phyloP scores from a whole-genome alignment of 1,140 invertebrate genomes.

The Wasmannia auropunctata region DNA sequence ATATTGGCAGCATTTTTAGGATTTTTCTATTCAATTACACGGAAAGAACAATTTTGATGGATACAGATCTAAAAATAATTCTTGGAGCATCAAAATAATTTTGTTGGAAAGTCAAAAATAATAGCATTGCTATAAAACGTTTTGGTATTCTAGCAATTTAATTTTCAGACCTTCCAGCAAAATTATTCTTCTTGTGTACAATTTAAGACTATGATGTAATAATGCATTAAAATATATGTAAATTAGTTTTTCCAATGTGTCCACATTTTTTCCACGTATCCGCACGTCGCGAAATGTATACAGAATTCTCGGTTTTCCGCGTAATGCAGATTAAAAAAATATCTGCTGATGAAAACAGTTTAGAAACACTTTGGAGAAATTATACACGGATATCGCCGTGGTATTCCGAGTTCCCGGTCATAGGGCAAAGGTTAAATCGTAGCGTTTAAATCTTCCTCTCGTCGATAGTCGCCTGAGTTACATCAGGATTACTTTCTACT shows the following conservation, averaged over 20 bases:
- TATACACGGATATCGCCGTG: not conserved
- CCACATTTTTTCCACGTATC: too few species aligned
- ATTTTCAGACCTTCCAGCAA: too few species aligned
- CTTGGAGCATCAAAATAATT: too few species aligned
- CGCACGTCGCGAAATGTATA: not conserved
- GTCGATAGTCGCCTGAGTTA: not conserved
- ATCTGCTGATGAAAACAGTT: not conserved
- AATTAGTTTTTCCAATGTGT: not conserved
- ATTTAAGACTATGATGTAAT: not conserved
- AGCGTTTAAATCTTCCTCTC: not conserved
- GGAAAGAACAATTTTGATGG: too few species aligned
- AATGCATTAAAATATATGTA: not conserved
- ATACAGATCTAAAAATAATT: too few species aligned
- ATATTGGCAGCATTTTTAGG: not conserved
- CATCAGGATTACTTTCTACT: conserved; percentile 23
- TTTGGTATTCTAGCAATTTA: too few species aligned
- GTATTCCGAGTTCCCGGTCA: not conserved
- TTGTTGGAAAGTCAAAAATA: too few species aligned
- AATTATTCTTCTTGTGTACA: too few species aligned
- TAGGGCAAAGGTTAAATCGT: conserved; percentile 6
- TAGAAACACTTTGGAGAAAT: not conserved
- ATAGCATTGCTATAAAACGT: too few species aligned
- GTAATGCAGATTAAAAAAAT: conserved; percentile 1
- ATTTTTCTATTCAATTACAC: too few species aligned
- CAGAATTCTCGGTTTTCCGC: not conserved